phyloP scores from a whole-genome alignment of 2,797 vertebrate genomes.

The Peromyscus melanophrys region DNA sequence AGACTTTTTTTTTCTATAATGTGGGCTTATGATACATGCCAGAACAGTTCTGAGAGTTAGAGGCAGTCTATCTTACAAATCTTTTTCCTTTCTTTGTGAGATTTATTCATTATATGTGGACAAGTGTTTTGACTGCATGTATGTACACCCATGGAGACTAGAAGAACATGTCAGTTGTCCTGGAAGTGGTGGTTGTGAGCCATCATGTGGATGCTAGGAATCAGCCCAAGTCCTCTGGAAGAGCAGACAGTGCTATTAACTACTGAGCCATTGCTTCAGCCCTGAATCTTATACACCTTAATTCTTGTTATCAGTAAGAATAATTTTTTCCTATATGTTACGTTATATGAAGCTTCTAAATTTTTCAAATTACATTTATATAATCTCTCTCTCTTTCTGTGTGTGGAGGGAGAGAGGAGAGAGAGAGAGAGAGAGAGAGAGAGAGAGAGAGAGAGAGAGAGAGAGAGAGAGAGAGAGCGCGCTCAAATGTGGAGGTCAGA shows the following conservation, averaged over 20 bases:
- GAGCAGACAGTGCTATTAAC: background rate
- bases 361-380: background rate
- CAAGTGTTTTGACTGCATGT: background rate
- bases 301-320: background rate
- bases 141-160: background rate
- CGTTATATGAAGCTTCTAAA: background rate
- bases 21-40: background rate
- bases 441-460: no score
- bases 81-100: background rate
- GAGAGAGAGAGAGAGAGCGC: no score
- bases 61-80: background rate
- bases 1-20: conserved; percentile 27
- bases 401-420: no score
- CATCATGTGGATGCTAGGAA: background rate
- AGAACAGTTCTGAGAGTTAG: background rate
- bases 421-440: no score
- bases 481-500: background rate
- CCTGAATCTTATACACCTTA: background rate
- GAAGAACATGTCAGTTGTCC: background rate
- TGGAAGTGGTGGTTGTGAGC: background rate
- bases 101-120: background rate
- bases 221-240: background rate
- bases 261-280: background rate
- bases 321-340: background rate
- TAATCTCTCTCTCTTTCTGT: background rate